phyloP scores from a whole-genome alignment of 1,140 invertebrate genomes.

The Trichomalopsis sarcophagae region DNA sequence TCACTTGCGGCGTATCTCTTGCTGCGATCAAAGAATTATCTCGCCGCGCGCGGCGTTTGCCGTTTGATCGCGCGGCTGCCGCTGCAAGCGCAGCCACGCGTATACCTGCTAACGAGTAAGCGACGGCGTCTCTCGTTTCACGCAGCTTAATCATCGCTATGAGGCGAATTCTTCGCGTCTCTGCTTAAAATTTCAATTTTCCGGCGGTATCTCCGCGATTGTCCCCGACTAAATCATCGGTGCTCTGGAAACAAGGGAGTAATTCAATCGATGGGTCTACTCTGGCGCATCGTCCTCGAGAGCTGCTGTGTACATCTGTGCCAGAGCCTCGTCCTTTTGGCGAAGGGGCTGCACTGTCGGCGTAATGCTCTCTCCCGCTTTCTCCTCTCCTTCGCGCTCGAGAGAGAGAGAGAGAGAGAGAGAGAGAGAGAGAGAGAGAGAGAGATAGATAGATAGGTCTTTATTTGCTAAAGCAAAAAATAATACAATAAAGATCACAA shows the following conservation, averaged over 20 bases:
- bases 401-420: background rate
- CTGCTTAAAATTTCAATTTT: no score
- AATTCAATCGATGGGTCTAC: no score
- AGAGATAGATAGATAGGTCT: no score
- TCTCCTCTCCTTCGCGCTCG: background rate
- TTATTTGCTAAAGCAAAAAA: no score
- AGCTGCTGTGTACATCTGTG: background rate
- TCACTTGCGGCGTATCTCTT: conserved; percentile 57
- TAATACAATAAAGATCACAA: no score
- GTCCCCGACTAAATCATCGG: background rate
- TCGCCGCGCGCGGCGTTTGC: conserved; percentile 60
- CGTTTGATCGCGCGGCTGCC: conserved; percentile 61
- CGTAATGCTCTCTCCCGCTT: background rate
- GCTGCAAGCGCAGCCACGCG: conserved; percentile 31
- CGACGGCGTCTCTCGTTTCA: background rate
- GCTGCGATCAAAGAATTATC: conserved; percentile 72
- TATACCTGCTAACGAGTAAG: conserved; percentile 52
- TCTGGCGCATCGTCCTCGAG: background rate
- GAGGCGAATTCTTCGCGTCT: background rate
- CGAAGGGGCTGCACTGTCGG: background rate
- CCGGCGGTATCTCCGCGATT: background rate
- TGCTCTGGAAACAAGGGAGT: no score
- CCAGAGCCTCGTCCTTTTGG: background rate
- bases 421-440: background rate
- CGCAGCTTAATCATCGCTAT: background rate